Conservation (phyloP, 2,113 vertebrate species). For the Limnothrissa miodon region DNA sequence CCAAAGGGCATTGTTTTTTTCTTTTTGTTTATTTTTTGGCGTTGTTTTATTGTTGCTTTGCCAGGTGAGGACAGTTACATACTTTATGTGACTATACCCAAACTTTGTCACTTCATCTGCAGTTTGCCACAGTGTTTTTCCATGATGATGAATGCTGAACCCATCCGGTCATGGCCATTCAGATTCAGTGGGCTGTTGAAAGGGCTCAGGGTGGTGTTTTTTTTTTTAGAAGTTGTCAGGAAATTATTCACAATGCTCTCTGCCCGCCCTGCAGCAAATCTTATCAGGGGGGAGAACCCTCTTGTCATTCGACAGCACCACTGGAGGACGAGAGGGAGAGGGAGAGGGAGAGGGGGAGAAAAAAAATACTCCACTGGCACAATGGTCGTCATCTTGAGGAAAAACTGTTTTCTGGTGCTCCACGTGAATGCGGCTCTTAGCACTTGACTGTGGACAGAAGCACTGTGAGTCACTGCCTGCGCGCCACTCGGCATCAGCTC, state of each 20-base stretch:
- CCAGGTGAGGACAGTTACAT: background rate
- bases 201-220: background rate
- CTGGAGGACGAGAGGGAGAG: no score
- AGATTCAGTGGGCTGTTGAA: background rate
- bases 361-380: background rate
- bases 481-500: background rate
- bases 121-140: background rate
- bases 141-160: background rate
- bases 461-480: background rate
- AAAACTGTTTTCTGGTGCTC: background rate
- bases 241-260: background rate
- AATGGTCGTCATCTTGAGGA: background rate
- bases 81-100: background rate
- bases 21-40: no score
- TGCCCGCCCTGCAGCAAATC: background rate
- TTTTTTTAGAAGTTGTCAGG: background rate
- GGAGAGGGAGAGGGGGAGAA: no score
- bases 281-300: background rate
- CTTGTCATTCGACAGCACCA: background rate
- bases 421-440: background rate
- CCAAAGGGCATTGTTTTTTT: background rate
- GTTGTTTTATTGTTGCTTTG: background rate
- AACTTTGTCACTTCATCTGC: background rate
- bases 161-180: background rate
- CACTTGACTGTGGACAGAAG: conserved; percentile 5